Conservation (phyloP, 2,113 vertebrate species). For the Cygnus atratus region DNA sequence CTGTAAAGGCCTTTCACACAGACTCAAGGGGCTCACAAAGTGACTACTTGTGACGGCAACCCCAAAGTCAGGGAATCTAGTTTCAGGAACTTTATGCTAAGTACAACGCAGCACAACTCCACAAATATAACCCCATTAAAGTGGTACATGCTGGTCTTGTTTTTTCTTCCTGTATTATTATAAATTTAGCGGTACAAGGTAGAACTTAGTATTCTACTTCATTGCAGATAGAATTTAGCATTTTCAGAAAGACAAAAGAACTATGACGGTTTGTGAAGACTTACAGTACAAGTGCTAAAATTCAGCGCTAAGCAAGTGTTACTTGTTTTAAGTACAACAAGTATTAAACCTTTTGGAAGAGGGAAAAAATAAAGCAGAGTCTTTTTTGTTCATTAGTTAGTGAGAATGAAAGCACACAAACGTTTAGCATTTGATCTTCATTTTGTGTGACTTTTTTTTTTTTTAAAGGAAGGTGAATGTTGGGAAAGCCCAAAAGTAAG, state of each 20-base stretch:
- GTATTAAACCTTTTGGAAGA: not conserved
- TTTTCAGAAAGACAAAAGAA: not conserved
- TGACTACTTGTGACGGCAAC: fast-evolving
- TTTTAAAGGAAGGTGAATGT: not conserved
- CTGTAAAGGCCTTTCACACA: not conserved
- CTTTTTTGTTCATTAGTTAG: not conserved
- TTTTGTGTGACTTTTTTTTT: not conserved
- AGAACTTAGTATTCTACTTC: not conserved
- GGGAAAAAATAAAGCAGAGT: too few relatives aligned
- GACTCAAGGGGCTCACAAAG: not conserved
- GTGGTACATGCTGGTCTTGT: not conserved
- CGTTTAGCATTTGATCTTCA: not conserved
- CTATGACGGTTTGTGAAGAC: not conserved
- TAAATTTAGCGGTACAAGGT: not conserved
- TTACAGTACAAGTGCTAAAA: not conserved
- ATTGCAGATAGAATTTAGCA: not conserved
- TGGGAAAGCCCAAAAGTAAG: not conserved
- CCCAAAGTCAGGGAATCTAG: not conserved
- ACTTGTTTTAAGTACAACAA: too few relatives aligned
- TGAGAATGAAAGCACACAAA: not conserved
- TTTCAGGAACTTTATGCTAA: not conserved
- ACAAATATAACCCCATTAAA: fast-evolving
- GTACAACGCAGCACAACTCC: not conserved
- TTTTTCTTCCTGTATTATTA: not conserved
- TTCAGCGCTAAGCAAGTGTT: too few relatives aligned